A percentile compares a stretch with the other conserved stretches of the same genome.
These are phyloP conservation scores for Paramormyrops kingsleyae DNA, from an alignment of 2,113 vertebrate species.

Conservation along the genomic window DNA sequence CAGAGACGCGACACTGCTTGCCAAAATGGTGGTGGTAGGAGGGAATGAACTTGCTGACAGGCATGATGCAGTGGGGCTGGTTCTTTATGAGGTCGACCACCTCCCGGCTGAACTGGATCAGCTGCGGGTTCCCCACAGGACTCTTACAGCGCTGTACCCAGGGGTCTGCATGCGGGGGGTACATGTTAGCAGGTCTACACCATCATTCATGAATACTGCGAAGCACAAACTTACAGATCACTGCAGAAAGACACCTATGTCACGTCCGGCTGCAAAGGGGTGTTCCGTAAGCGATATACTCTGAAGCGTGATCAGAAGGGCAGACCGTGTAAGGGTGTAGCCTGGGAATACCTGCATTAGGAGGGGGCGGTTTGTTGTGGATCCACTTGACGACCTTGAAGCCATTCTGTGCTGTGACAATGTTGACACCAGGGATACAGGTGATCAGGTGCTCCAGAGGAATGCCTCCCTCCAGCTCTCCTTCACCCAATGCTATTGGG, in stretches of 20 bases:
- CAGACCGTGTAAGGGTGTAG: neutral
- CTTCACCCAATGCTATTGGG: constrained; percentile 65
- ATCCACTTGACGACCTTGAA: constrained; percentile 97
- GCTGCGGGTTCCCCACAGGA: constrained; percentile 90
- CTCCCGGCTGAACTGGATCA: constrained; percentile 95
- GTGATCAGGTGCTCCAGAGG: constrained; percentile 91
- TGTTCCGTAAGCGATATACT: neutral
- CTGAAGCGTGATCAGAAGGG: neutral
- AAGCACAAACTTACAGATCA: neutral
- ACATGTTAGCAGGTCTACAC: neutral
- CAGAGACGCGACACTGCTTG: constrained; percentile 93
- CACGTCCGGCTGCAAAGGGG: neutral
- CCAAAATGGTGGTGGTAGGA: constrained; percentile 95
- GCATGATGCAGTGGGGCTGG: constrained; percentile 78
- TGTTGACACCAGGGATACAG: constrained; percentile 85
- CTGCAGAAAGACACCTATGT: neutral
- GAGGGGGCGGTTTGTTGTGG: constrained; percentile 88
- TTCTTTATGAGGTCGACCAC: constrained; percentile 89
- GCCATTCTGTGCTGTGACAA: constrained; percentile 88
- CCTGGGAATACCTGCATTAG: constrained; percentile 67
- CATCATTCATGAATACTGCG: neutral
- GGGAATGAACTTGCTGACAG: constrained; percentile 88
- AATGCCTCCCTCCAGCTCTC: constrained; percentile 64
- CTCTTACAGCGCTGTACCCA: constrained; percentile 92
- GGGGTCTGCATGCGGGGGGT: constrained; percentile 59